phyloP scores from a whole-genome alignment of 2,888 invertebrate genomes.

The Epicampocera succincta region DNA sequence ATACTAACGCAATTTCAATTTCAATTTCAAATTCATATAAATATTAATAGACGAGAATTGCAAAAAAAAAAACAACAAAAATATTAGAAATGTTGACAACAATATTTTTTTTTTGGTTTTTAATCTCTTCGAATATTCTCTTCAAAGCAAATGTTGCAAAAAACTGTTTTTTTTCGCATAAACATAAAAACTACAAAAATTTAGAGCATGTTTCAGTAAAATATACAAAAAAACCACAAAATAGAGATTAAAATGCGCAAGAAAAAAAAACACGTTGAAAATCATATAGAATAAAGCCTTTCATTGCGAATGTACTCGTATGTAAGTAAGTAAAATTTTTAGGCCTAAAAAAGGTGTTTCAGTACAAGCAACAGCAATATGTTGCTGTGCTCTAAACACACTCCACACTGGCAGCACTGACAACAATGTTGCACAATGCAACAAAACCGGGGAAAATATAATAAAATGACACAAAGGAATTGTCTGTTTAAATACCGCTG shows the following conservation, averaged over 20 bases:
- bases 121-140: slow-evolving; percentile 62
- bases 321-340: slow-evolving; percentile 42
- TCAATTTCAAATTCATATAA: slow-evolving; percentile 54
- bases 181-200: slow-evolving; percentile 38
- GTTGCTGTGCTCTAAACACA: slow-evolving; percentile 23
- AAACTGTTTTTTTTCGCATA: slow-evolving; percentile 22
- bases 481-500: no score
- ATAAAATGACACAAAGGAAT: no score
- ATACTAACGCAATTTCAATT: slow-evolving; percentile 54
- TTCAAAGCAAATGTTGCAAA: slow-evolving; percentile 24
- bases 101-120: slow-evolving; percentile 46
- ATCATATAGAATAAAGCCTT: slow-evolving; percentile 65
- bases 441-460: neutral
- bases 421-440: slow-evolving; percentile 28
- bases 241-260: slow-evolving; percentile 45
- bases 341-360: slow-evolving; percentile 69
- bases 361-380: slow-evolving; percentile 38
- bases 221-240: slow-evolving; percentile 30
- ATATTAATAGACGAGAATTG: slow-evolving; percentile 26
- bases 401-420: neutral
- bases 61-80: slow-evolving; percentile 13
- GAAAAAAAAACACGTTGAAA: slow-evolving; percentile 39
- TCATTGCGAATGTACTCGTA: slow-evolving; percentile 40
- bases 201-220: slow-evolving; percentile 59
- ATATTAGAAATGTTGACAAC: slow-evolving; percentile 63